phyloP scores from a whole-genome alignment of 2,797 vertebrate species.

The Petrocephalus schoutedeni region DNA sequence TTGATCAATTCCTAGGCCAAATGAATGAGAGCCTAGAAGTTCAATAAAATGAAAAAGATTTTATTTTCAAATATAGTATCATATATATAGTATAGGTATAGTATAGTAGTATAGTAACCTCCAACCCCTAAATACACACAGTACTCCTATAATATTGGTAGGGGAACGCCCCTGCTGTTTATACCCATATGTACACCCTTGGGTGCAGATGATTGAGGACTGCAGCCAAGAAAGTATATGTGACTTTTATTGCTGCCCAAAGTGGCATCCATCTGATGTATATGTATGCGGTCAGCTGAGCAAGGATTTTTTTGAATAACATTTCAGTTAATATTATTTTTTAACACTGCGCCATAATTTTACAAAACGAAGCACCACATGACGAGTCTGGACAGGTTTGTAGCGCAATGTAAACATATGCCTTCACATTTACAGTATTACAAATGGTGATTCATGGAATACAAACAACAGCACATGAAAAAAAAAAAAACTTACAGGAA shows the following conservation, averaged over 20 bases:
- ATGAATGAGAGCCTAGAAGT: neutral
- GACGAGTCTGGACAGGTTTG: neutral
- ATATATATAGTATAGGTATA: too few species aligned
- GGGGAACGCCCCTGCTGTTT: neutral
- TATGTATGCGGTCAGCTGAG: neutral
- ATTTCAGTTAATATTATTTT: neutral
- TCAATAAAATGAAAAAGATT: neutral
- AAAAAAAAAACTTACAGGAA: constrained; percentile 14
- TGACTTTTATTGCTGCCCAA: neutral
- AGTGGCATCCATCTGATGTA: neutral
- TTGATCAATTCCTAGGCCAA: neutral
- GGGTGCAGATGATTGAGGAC: neutral
- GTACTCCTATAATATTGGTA: neutral
- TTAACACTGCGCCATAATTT: neutral
- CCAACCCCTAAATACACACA: neutral
- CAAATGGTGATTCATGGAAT: neutral
- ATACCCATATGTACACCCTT: neutral
- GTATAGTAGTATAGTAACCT: too few species aligned
- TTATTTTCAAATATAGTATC: neutral
- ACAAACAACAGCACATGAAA: neutral
- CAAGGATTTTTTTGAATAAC: neutral
- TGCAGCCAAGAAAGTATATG: neutral
- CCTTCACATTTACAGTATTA: neutral
- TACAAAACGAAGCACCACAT: neutral
- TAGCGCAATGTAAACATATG: neutral